Conservation (phyloP, 2,797 vertebrate genomes). For the Periophthalmus magnuspinnatus region DNA sequence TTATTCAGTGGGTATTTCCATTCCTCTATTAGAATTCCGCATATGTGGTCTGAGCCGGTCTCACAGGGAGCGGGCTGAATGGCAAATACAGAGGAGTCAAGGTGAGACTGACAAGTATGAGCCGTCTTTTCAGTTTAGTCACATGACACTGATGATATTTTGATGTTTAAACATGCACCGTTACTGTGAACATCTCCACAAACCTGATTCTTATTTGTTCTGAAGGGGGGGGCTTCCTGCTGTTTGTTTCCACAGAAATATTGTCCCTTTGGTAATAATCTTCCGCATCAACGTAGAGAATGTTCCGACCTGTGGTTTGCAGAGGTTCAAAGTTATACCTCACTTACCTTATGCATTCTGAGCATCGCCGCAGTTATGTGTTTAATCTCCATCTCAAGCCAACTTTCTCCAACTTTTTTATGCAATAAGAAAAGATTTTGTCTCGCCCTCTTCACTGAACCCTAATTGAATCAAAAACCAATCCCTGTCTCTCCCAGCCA, state of each 20-base stretch:
- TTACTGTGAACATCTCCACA: no score
- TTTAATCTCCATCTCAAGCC: not conserved
- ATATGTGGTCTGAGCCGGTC: not conserved
- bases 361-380: no score
- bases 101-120: not conserved
- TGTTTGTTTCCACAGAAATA: no score
- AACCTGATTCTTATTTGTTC: no score
- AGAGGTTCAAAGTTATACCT: no score
- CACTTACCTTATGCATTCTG: not conserved
- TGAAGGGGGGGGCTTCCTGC: no score
- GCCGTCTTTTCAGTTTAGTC: not conserved
- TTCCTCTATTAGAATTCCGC: not conserved
- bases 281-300: no score
- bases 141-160: not conserved
- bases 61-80: not conserved
- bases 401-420: not conserved
- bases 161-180: no score
- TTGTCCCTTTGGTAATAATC: no score
- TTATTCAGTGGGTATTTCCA: not conserved
- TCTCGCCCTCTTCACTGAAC: not conserved
- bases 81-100: not conserved
- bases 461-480: slow-evolving; percentile 13
- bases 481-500: not conserved
- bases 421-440: not conserved
- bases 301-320: no score